Percentiles rank a stretch among this genome's conserved stretches.
phyloP scores from a whole-genome alignment of 2,113 vertebrate genomes.

The Triplophysa rosa region DNA sequence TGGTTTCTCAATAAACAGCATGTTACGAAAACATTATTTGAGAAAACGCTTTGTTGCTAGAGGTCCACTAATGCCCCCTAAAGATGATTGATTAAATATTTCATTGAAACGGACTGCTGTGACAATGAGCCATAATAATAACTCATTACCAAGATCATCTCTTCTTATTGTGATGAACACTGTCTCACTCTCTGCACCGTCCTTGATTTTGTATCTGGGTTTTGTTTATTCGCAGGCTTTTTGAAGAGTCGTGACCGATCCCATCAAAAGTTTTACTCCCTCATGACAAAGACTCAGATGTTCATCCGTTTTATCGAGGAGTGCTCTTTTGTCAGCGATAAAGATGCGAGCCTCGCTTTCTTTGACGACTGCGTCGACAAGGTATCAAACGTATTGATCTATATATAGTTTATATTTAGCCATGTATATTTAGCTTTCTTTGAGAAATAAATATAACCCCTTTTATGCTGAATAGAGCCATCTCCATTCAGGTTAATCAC shows the following conservation, averaged over 20 bases:
- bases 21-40: not conserved
- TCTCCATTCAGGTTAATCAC: not conserved
- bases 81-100: constrained; percentile 23
- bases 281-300: constrained; percentile 99
- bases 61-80: not conserved
- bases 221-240: constrained; percentile 78
- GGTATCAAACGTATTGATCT: constrained; percentile 74
- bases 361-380: constrained; percentile 99
- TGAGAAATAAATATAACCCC: not conserved
- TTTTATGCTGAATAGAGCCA: not conserved
- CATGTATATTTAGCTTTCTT: not conserved
- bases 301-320: constrained; percentile 99
- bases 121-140: not conserved
- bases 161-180: not conserved
- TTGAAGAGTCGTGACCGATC: constrained; percentile 95
- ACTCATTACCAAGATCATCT: not conserved
- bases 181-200: not conserved
- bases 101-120: constrained; percentile 20
- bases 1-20: no score
- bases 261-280: constrained; percentile 95
- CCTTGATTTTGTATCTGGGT: not conserved
- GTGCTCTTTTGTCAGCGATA: constrained; percentile 98
- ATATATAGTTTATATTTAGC: not conserved
- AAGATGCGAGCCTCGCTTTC: constrained; percentile 95
- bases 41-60: not conserved